Evolutionary conservation across 2,888 invertebrate species (phyloP).

Genomic region (Drosophila pegasa): DNA sequence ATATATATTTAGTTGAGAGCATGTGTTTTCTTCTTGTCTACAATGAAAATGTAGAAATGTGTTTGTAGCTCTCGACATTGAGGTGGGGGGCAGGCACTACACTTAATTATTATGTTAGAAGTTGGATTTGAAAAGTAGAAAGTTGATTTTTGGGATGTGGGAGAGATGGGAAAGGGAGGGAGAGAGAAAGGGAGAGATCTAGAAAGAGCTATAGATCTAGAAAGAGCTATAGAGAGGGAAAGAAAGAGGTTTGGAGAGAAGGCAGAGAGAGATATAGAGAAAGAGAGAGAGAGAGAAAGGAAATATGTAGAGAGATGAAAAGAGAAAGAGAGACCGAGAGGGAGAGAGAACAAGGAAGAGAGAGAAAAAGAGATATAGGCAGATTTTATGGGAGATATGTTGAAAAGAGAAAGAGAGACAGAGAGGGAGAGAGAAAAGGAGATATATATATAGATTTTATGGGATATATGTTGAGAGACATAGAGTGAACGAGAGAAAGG

Average conservation of each 20-base stretch:
- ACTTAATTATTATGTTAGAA: slow-evolving; percentile 5
- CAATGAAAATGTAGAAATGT: background rate
- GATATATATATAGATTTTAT: no score
- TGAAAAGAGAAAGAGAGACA: background rate
- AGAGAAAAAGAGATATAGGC: background rate
- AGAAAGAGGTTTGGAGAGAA: background rate
- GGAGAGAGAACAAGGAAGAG: background rate
- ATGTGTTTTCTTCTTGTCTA: background rate
- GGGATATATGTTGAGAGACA: no score
- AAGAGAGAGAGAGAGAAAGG: background rate
- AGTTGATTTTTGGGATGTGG: background rate
- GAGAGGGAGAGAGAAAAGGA: background rate
- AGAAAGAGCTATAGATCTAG: no score
- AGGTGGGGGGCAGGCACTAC: background rate
- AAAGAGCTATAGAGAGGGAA: no score
- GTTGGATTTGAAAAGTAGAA: background rate
- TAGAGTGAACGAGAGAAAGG: no score
- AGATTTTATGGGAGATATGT: no score
- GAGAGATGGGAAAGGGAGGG: background rate
- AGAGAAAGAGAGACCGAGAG: background rate
- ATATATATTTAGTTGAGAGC: slow-evolving; percentile 33
- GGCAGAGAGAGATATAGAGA: background rate
- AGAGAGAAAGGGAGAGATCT: background rate
- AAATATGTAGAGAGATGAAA: no score
- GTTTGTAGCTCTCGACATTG: background rate